Percentiles rank a stretch among this genome's conserved stretches.
Conservation (phyloP, 92 coral and sea anemone species). For the Epizoanthus fatuus region DNA sequence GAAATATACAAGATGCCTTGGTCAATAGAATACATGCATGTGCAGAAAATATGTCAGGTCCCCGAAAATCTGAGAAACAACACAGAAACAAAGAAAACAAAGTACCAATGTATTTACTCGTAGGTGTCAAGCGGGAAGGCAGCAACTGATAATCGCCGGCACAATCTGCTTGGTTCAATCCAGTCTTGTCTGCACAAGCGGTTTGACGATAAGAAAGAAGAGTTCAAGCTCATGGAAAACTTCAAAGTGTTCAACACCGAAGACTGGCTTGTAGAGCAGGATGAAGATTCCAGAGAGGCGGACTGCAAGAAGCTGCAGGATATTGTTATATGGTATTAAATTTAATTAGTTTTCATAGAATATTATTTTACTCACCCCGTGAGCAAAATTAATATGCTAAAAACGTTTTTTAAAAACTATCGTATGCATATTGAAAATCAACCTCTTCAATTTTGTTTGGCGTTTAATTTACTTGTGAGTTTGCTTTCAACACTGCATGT, state of each 20-base stretch:
- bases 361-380: constrained; percentile 35
- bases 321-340: constrained; percentile 42
- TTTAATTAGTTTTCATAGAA: constrained; percentile 28
- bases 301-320: constrained; percentile 46
- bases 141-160: constrained; percentile 31
- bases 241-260: constrained; percentile 41
- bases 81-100: constrained; percentile 4
- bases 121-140: constrained; percentile 34
- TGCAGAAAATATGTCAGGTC: too few species aligned
- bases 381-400: constrained; percentile 33
- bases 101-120: constrained; percentile 21
- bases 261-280: constrained; percentile 44
- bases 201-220: constrained; percentile 32
- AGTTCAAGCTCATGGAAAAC: constrained; percentile 37
- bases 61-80: too few species aligned
- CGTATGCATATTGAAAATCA: too few species aligned
- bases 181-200: constrained; percentile 37
- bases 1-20: too few species aligned
- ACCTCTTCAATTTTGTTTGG: too few species aligned
- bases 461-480: constrained; percentile 6
- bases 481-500: constrained; percentile 41
- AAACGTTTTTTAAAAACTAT: too few species aligned
- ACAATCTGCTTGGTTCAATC: constrained; percentile 39
- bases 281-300: constrained; percentile 40
- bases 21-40: too few species aligned